Conservation (phyloP, 2,888 invertebrate species). For the Apamea epomidion region DNA sequence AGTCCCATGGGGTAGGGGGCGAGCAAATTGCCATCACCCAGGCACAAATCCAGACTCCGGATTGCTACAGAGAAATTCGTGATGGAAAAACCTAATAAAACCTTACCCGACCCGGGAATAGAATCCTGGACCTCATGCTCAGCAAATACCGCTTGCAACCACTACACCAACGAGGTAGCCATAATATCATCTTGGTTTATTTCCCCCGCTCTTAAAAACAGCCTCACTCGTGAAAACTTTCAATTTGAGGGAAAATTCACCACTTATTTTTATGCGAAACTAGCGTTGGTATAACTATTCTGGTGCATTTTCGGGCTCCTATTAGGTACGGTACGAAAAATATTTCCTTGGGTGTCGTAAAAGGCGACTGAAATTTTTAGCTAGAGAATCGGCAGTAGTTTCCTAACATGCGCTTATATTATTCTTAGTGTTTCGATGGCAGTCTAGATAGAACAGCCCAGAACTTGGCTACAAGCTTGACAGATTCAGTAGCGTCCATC, state of each 20-base stretch:
- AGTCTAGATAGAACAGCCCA: background rate
- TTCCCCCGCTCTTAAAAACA: slow-evolving; percentile 35
- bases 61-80: background rate
- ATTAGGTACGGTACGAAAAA: slow-evolving; percentile 12
- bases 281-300: background rate
- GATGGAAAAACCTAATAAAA: background rate
- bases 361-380: background rate
- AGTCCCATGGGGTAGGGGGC: background rate
- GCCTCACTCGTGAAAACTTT: slow-evolving; percentile 41
- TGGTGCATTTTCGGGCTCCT: slow-evolving; percentile 23
- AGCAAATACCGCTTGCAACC: background rate
- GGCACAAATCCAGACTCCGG: background rate
- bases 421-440: background rate
- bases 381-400: background rate
- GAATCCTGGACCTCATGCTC: background rate
- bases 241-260: slow-evolving; percentile 28
- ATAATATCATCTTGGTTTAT: slow-evolving; percentile 42
- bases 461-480: background rate
- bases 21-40: background rate
- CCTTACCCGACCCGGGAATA: background rate
- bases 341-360: slow-evolving; percentile 5
- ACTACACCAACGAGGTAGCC: background rate
- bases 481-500: background rate
- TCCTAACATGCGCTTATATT: background rate
- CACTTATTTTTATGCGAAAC: slow-evolving; percentile 35